These are phyloP conservation scores for Miniopterus natalensis DNA, from an alignment of 2,113 vertebrate genomes.

Conservation along the genomic window DNA sequence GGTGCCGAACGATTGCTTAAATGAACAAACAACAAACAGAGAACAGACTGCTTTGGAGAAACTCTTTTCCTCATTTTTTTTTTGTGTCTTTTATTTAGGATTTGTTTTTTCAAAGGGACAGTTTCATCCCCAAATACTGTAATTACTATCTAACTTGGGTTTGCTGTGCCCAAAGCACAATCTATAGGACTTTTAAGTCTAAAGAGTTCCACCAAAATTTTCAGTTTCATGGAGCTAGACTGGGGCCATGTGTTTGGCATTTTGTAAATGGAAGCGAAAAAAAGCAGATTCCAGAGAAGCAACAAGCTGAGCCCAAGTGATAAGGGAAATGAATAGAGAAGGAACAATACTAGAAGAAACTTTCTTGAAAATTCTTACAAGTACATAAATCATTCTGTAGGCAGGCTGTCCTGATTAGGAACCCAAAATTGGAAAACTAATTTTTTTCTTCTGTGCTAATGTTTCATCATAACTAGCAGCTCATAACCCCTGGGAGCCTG, in stretches of 20 bases:
- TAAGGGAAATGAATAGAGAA: conserved; percentile 62
- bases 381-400: conserved; percentile 62
- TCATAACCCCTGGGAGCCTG: not conserved
- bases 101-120: not conserved
- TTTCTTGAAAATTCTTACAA: conserved; percentile 65
- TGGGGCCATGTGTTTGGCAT: conserved; percentile 10
- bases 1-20: not conserved
- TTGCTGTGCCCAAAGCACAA: not conserved
- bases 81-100: not conserved
- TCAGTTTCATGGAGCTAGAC: not conserved
- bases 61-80: not conserved
- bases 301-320: conserved; percentile 58
- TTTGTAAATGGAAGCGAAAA: not conserved
- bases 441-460: conserved; percentile 48
- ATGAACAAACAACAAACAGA: not conserved
- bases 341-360: conserved; percentile 17
- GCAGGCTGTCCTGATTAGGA: conserved; percentile 66
- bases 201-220: not conserved
- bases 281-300: not conserved
- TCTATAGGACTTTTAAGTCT: not conserved
- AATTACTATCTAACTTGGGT: not conserved
- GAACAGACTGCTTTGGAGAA: not conserved
- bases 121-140: not conserved
- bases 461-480: conserved; percentile 60
- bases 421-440: conserved; percentile 53